Percentiles rank a stretch among this genome's conserved stretches.
These are phyloP conservation scores for Brachyptera putata DNA, from an alignment of 2,888 invertebrate genomes.

Conservation along the genomic window DNA sequence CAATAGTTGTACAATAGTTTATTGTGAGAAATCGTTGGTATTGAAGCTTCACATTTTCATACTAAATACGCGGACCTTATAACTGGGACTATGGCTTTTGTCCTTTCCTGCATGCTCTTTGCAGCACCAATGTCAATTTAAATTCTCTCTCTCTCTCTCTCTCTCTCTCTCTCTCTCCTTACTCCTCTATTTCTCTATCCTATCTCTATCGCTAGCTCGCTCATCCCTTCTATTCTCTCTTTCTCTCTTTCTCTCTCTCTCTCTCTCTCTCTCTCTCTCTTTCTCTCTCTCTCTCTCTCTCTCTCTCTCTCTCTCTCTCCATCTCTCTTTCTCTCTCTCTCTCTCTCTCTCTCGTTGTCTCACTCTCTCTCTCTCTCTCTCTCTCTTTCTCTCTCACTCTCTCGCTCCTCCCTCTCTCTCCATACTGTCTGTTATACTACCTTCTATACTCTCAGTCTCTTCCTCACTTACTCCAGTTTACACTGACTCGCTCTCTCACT, in stretches of 20 bases:
- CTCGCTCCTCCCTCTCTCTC: too few relatives aligned
- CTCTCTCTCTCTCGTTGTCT: too few relatives aligned
- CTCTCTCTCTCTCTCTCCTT: neutral
- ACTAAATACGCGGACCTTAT: neutral
- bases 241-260: neutral
- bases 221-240: too few relatives aligned
- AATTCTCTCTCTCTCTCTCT: too few relatives aligned
- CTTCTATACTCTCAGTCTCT: too few relatives aligned
- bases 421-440: neutral
- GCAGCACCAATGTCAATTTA: neutral
- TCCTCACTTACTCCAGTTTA: too few relatives aligned
- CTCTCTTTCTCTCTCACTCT: neutral
- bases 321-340: too few relatives aligned
- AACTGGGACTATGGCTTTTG: neutral
- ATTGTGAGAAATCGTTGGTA: constrained; percentile 4
- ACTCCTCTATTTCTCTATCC: neutral
- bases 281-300: neutral
- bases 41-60: constrained; percentile 16
- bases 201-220: neutral
- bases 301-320: neutral
- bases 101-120: neutral
- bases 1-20: constrained; percentile 18
- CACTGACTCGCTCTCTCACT: neutral
- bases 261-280: neutral
- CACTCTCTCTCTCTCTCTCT: neutral